Conservation (phyloP, 2,113 vertebrate genomes). For the Myocastor coypus region DNA sequence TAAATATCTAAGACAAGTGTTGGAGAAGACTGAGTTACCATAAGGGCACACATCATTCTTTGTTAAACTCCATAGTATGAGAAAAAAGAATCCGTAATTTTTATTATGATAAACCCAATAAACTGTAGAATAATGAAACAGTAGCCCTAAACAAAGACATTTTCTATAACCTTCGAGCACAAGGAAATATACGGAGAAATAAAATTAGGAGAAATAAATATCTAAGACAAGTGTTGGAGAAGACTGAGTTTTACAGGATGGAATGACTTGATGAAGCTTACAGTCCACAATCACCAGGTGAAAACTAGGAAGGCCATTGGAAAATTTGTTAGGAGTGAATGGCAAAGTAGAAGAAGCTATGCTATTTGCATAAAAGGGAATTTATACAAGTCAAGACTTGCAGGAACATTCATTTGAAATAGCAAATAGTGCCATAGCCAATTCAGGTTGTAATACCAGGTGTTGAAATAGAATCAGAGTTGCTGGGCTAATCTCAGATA, state of each 20-base stretch:
- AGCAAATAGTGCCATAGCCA: not conserved
- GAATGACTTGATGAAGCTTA: not conserved
- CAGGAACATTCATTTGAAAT: not conserved
- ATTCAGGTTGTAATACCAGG: not conserved
- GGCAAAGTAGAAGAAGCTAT: not conserved
- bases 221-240: not conserved
- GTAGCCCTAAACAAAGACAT: not conserved
- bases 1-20: not conserved
- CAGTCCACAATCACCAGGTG: not conserved
- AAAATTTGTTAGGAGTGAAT: not conserved
- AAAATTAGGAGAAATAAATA: not conserved
- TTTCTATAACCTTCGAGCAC: not conserved
- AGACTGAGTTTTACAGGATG: not conserved
- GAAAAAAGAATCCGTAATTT: not conserved
- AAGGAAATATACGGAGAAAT: not conserved
- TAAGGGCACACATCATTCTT: not conserved
- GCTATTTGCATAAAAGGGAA: not conserved
- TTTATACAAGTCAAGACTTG: not conserved
- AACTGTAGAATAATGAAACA: not conserved
- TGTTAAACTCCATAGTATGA: not conserved
- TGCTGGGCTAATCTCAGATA: not conserved
- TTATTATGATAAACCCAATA: not conserved
- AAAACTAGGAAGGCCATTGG: not conserved
- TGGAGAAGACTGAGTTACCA: not conserved
- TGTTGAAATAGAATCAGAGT: not conserved